phyloP scores from a whole-genome alignment of 2,888 invertebrate species.

The Orthosia incerta region DNA sequence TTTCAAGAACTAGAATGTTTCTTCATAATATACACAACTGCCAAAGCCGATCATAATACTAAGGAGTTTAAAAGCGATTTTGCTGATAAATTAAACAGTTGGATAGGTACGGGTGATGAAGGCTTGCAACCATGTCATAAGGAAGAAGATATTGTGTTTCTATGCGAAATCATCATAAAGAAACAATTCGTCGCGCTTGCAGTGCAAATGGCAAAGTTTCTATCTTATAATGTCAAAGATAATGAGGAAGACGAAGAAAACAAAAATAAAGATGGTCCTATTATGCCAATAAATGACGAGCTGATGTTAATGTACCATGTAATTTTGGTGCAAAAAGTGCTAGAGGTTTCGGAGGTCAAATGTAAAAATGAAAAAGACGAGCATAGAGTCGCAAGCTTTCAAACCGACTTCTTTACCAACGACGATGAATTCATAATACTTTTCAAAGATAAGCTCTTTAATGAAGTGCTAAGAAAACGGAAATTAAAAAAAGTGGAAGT shows the following conservation, averaged over 20 bases:
- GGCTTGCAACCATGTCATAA: slow-evolving; percentile 20
- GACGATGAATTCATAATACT: slow-evolving; percentile 33
- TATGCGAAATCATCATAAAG: slow-evolving; percentile 36
- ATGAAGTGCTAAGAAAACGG: slow-evolving; percentile 33
- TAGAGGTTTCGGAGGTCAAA: slow-evolving; percentile 37
- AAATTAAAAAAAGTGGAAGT: neutral
- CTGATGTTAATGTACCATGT: slow-evolving; percentile 47
- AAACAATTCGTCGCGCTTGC: slow-evolving; percentile 46
- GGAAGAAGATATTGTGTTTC: slow-evolving; percentile 33
- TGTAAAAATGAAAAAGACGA: slow-evolving; percentile 17
- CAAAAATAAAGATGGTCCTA: neutral
- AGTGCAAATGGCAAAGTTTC: slow-evolving; percentile 28
- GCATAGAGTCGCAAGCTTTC: slow-evolving; percentile 40
- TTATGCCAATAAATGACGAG: slow-evolving; percentile 48
- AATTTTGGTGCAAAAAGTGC: slow-evolving; percentile 39
- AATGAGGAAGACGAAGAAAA: neutral
- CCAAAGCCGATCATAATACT: slow-evolving; percentile 30
- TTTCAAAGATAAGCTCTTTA: slow-evolving; percentile 36
- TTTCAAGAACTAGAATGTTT: slow-evolving; percentile 43
- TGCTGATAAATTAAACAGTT: slow-evolving; percentile 26
- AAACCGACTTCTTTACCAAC: slow-evolving; percentile 32
- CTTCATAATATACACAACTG: slow-evolving; percentile 60
- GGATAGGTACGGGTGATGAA: slow-evolving; percentile 48
- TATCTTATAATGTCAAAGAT: slow-evolving; percentile 19
- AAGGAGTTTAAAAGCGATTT: neutral